Base-by-base conservation (phyloP, 2,888 invertebrate genomes). In the Drosophila lutescens region DNA sequence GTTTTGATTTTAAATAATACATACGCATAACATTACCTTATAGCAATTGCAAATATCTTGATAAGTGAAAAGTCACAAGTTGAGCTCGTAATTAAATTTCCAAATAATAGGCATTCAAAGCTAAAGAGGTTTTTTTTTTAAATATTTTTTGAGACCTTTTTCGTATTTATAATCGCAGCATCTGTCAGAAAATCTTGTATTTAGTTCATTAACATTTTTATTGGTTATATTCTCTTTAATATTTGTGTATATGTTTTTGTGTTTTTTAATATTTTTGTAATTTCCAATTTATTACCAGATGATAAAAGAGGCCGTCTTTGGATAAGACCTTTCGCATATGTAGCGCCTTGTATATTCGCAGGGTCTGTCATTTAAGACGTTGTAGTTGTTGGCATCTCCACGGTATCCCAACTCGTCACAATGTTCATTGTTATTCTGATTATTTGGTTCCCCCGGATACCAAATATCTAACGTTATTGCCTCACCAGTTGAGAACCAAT, bases 291-390 rank as follows among this genome's bases (percentile, higher is more conserved):
- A 12, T 56, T 47, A 58, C 36, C 36, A 63, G 0, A 63, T 17
- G 26, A 50, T 15, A 44, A 59, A 50, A 1, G 59, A 59, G 2
- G 41, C 63, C 13, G 63, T 59, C 30, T n/a, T 59, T 59, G 50
- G 50, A 36, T 51, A 13, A 5, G 36, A 2, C 7, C 30, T 43
- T 12, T 63, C 60, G 38, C 60, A 63, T 8, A 63, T 63, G 20
- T 51, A 63, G 0, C 32, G 30, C 0, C 2, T 6, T 5, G 3
- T 1, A 23, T 0, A 13, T 0, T 36, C 34, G 10, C 36, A 50
- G 1, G 10, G 0, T 5, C 3, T 17, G 38, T 63, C 63, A 23
- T 63, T 63, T 0, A 63, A 8, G 0, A 43, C n/a, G 12, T 34
- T 23, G 32, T 47, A 56, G 9, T 47, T 34, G 0, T 13, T 7